These are phyloP conservation scores for Matsumurasca onukii DNA, from an alignment of 1,140 invertebrate genomes.

Conservation along the genomic window DNA sequence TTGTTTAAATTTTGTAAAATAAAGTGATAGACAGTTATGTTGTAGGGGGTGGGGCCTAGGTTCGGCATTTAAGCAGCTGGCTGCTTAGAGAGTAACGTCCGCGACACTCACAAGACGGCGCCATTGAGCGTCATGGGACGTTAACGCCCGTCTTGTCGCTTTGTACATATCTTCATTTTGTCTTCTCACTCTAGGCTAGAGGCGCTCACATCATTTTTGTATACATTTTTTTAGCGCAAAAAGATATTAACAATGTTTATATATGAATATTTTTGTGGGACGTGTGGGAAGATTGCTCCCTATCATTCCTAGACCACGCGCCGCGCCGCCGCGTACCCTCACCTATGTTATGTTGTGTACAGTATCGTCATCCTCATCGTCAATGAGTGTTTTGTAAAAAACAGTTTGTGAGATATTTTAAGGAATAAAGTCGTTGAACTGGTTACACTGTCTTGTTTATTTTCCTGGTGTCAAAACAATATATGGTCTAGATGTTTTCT, in stretches of 20 bases:
- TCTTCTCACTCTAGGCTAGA: background rate
- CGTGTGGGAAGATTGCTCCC: background rate
- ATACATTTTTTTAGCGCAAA: background rate
- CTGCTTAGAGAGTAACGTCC: background rate
- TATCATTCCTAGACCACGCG: background rate
- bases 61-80: background rate
- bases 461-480: too few species aligned
- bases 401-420: background rate
- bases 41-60: background rate
- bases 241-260: background rate
- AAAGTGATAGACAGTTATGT: background rate
- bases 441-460: background rate
- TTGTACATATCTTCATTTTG: background rate
- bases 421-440: background rate
- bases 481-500: too few species aligned
- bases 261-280: background rate
- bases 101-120: background rate
- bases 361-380: background rate
- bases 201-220: background rate
- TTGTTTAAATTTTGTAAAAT: background rate
- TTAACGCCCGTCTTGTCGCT: background rate
- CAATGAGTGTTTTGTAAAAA: background rate
- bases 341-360: background rate
- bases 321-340: too few species aligned
- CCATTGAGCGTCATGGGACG: background rate